These are phyloP conservation scores for Pipistrellus pipistrellus DNA, from an alignment of 2,797 vertebrate genomes.

Conservation along the genomic window DNA sequence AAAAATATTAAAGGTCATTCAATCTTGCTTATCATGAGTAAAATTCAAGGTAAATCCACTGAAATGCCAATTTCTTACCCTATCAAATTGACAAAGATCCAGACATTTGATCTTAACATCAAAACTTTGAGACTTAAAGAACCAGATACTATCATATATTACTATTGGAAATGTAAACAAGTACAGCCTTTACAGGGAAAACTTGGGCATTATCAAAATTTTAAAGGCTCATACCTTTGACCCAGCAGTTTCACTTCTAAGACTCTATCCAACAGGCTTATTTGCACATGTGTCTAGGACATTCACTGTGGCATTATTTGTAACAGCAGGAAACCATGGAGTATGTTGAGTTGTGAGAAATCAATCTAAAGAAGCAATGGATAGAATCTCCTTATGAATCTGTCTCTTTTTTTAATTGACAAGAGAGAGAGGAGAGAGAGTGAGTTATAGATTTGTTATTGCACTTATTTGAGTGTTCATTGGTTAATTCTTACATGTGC, in stretches of 20 bases:
- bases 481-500: not conserved
- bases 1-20: not conserved
- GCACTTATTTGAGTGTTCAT: not conserved
- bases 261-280: not conserved
- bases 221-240: not conserved
- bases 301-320: not conserved
- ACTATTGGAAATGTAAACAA: not conserved
- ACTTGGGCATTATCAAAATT: not conserved
- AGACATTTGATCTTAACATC: not conserved
- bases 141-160: not conserved
- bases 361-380: not conserved
- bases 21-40: not conserved
- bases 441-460: not conserved
- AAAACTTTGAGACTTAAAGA: not conserved
- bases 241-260: not conserved
- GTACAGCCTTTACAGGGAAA: not conserved
- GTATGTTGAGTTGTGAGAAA: not conserved
- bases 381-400: not conserved
- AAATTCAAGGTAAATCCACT: not conserved
- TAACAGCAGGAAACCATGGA: not conserved
- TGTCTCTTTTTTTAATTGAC: not conserved
- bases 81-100: not conserved
- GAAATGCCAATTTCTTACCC: not conserved
- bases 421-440: not conserved
- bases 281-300: not conserved